Evolutionary conservation across 2,888 invertebrate genomes (phyloP), one percentile per base, ranked within the genome.

Genomic region (Chrysolina americana): DNA sequence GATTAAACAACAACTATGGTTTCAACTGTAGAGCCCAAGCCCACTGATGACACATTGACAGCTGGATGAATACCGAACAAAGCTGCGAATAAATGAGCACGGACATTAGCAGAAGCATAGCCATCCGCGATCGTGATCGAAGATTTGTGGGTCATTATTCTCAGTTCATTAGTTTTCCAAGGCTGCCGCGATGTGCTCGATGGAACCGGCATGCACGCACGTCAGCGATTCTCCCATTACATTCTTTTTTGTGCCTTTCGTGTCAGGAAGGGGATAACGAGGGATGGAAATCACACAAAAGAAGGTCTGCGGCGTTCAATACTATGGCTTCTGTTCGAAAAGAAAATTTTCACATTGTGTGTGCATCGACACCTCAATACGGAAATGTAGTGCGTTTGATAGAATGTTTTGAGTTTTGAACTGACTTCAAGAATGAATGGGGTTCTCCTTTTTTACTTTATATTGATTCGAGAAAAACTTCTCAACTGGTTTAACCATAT

Each of bases 141-240:
- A 75, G 68, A 48, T 76, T 63, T 65, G 71, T 73, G 66, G 75
- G 74, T 70, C 74, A 77, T 78, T 72, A 78, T 72, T 78, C 76
- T 59, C 77, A 70, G 69, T 77, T 77, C 78, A 78, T 78, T 77
- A 76, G 77, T 76, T 73, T 56, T 65, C 69, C 56, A 62, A 69
- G 50, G 63, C 53, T 70, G 69, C 59, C 71, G 65, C 71, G 63
- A 62, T 62, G 23, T 41, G 71, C 70, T 71, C 69, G 69, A 71
- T 71, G 62, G 62, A 69, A 65, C 44, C 64, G 70, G 65, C 74
- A 56, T 74, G 66, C 78, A 79, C 79, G 80, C 81, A 81, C 78
- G 81, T 81, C 80, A 79, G 82, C 79, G 76, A 80, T 81, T 80
- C 82, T 78, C 81, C 79, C 82, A 81, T 81, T 82, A 80, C 74